Conservation (phyloP, 2,888 invertebrate genomes). For the Plusia festucae region DNA sequence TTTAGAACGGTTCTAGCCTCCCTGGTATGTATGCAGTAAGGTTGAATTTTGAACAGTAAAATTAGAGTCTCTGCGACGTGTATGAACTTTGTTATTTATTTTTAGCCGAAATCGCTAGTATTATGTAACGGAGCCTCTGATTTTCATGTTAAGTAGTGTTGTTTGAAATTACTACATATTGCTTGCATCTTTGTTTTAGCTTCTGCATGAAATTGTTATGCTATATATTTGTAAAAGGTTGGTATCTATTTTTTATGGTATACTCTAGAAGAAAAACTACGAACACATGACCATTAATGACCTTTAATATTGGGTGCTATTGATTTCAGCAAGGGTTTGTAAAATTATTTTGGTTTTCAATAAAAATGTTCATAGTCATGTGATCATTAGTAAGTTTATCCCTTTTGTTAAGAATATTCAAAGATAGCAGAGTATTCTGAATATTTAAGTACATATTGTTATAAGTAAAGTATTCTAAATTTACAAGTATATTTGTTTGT, state of each 20-base stretch:
- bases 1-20: background rate
- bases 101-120: background rate
- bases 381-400: no score
- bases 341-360: no score
- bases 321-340: no score
- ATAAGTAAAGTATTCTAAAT: background rate
- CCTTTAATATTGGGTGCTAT: no score
- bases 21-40: background rate
- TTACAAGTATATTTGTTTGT: background rate
- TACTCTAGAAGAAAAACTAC: background rate
- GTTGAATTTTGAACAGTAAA: background rate
- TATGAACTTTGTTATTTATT: background rate
- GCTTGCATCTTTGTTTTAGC: slow-evolving; percentile 50
- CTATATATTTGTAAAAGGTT: slow-evolving; percentile 10
- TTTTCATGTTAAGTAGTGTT: slow-evolving; percentile 9
- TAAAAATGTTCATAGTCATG: no score
- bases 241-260: background rate
- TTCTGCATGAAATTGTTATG: slow-evolving; percentile 48
- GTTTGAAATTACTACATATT: slow-evolving; percentile 13
- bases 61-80: background rate
- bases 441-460: background rate
- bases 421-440: background rate
- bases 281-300: background rate
- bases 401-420: no score
- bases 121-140: slow-evolving; percentile 6